Evolutionary conservation across 64 coral and sea anemone species (phyloP), one percentile per base, ranked within the genome.

Genomic region (Dendronephthya gigantea): DNA sequence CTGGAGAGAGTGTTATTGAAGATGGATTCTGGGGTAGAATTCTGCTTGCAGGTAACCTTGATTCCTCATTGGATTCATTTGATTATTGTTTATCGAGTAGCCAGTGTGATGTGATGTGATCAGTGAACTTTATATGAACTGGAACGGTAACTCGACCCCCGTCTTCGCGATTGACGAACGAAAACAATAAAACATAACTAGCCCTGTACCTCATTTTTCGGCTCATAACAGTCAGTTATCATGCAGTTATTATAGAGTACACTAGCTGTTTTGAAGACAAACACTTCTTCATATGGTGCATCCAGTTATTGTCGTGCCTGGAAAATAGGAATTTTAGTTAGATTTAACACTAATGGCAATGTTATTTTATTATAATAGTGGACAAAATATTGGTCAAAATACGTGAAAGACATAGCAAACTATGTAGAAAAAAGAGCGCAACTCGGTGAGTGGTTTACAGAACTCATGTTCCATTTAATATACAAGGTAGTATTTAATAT

Each of bases 351-450:
- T 0, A 2, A 48, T 79, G 35, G 12, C 9, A 29, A 8, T 28
- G 27, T 17, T 83, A 82, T 56, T 33, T 7, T 59, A 85, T 90
- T 25, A 65, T 33, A 81, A 68, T 32, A 98, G 92, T 85, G 95
- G 84, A 93, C 92, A 27, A 93, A 98, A 66, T 82, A 91, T 39
- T 98, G 95, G 95, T 91, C 95, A 32, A 98, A 98, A 33, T 98
- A 98, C 72, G 92, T 92, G 30, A 98, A 98, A 90, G 95, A 93
- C 47, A 87, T 98, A 34, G 92, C 92, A 69, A 88, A 90, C 16
- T 98, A 98, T 83, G 48, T 98, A 7, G 95, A 98, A 81, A 91
- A 90, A 87, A 33, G 95, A 31, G 92, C 95, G 7, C 95, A 98
- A 50, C 68, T 98, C 31, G 95, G 95, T 98, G 27, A 90, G 91